Evolutionary conservation across 53 echinoderm and acorn worm species (phyloP), one percentile per base, ranked within the genome.

Genomic region (Holothuria scabra): DNA sequence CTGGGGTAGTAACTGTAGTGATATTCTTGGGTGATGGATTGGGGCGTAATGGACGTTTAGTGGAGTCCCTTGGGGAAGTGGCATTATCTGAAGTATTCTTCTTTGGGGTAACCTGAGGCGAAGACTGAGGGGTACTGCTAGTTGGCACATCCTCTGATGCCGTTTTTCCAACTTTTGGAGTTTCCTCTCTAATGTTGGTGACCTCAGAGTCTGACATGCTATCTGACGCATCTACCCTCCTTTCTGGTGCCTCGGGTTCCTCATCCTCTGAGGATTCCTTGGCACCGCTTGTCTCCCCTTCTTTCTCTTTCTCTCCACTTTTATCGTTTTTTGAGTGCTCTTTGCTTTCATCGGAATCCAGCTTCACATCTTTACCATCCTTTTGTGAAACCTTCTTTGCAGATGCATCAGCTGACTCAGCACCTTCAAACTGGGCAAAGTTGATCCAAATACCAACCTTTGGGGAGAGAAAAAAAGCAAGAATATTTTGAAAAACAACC

Each of bases 371-470:
- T 56, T 78, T 78, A 2, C 14, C 22, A n/a, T 74, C 74, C 24
- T 74, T 74, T 46, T 32, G 28, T 3, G 76, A 20, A 8, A 28
- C 57, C 9, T 78, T 78, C 55, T 78, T 78, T 55, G 63, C 26
- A 31, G 74, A 6, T 12, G 32, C 5, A 5, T 88, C 88, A 41
- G 88, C 87, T 12, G 61, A 52, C n/a, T 86, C 84, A 19, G 84
- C 74, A 37, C 68, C 28, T 56, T 83, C 75, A 87, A 76, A 88
- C 46, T 85, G 92, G 19, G 68, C 90, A 72, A 95, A 85, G 28
- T 95, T 95, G 28, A 96, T 86, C 96, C 96, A 96, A n/a, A 96
- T 84, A 24, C 96, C 96, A 34, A 93, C 84, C 78, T 78, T 31
- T 12, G 23, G 25, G 20, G 20, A 14, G 12, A 64, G 12, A 10